phyloP scores from a whole-genome alignment of 2,113 vertebrate genomes.

The Callipepla californica region DNA sequence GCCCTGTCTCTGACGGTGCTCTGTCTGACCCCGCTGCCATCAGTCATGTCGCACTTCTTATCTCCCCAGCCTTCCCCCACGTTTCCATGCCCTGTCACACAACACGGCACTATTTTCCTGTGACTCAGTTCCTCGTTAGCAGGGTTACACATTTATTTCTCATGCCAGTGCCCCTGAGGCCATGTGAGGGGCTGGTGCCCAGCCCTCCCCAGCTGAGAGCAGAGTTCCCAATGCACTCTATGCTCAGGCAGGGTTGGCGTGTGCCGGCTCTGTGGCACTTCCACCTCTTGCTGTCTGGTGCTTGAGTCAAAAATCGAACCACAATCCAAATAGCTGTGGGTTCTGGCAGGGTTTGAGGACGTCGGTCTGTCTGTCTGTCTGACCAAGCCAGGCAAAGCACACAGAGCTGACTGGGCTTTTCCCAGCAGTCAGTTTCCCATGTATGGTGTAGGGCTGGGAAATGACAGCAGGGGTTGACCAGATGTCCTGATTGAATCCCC shows the following conservation, averaged over 20 bases:
- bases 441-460: not conserved
- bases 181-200: fast-evolving
- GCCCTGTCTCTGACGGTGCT: not conserved
- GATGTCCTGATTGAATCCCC: not conserved
- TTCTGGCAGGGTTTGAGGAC: slow-evolving; percentile 5
- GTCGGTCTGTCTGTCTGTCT: not conserved
- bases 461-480: not conserved
- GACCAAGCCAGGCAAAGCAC: not conserved
- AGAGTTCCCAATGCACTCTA: fast-evolving
- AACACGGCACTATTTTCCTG: not conserved
- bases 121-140: slow-evolving; percentile 67
- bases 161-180: fast-evolving
- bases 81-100: slow-evolving; percentile 5
- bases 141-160: slow-evolving; percentile 3
- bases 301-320: slow-evolving; percentile 4
- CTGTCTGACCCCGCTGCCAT: not conserved
- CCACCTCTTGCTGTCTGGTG: not conserved
- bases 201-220: fast-evolving
- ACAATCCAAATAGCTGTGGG: slow-evolving; percentile 14
- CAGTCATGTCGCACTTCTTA: fast-evolving
- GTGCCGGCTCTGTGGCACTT: fast-evolving
- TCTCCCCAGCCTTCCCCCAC: not conserved
- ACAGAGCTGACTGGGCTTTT: not conserved
- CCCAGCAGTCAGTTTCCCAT: not conserved
- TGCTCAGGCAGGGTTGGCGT: fast-evolving